A percentile compares a stretch with the other conserved stretches of the same genome.
phyloP scores from a whole-genome alignment of 2,797 vertebrate genomes.

The Lithobates sylvaticus region DNA sequence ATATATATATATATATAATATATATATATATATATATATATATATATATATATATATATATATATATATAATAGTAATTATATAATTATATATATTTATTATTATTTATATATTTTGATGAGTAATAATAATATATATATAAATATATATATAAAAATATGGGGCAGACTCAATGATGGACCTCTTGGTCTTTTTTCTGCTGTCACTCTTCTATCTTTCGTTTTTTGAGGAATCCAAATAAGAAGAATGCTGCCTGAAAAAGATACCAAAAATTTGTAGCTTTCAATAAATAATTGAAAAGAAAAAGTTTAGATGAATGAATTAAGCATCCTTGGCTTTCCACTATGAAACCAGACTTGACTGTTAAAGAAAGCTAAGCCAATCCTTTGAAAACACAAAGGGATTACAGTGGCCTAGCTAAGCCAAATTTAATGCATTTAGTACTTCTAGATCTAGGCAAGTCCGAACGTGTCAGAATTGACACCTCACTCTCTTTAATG shows the following conservation, averaged over 20 bases:
- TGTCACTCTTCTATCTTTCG: too few species aligned
- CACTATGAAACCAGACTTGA: neutral
- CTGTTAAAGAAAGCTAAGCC: neutral
- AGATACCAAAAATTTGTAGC: neutral
- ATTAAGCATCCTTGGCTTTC: neutral
- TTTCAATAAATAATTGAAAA: neutral
- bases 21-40: too few species aligned
- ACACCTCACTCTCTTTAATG: slow-evolving; percentile 51
- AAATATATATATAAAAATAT: too few species aligned
- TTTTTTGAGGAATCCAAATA: too few species aligned
- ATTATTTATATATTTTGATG: too few species aligned
- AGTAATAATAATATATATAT: too few species aligned
- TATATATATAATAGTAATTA: too few species aligned
- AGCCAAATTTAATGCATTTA: slow-evolving; percentile 45
- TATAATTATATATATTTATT: too few species aligned
- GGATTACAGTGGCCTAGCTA: slow-evolving; percentile 33
- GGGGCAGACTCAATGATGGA: too few species aligned
- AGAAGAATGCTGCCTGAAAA: neutral
- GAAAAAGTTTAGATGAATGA: neutral
- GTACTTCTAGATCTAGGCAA: slow-evolving; percentile 25
- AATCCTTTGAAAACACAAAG: slow-evolving; percentile 9
- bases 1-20: too few species aligned
- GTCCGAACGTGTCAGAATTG: slow-evolving; percentile 47
- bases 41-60: too few species aligned
- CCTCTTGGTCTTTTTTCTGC: too few species aligned